Base-by-base conservation (phyloP, 2,113 vertebrate species). In the Indicator indicator region DNA sequence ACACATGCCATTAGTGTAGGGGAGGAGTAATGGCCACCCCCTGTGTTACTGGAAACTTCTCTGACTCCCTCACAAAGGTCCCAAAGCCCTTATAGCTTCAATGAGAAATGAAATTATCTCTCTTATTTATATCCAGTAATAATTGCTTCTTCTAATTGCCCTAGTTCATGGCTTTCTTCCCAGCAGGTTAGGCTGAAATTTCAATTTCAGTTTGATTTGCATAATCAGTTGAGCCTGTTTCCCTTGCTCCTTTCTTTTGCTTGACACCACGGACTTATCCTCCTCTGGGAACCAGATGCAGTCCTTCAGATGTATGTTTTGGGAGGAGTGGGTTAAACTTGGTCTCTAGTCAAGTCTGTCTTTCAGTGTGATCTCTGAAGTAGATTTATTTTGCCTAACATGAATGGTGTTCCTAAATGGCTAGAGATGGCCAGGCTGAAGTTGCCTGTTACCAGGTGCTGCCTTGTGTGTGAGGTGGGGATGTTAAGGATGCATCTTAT, bases 61-160 rank as follows among this genome's bases (percentile, higher is more conserved):
- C 50, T 62, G 24, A 50, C 62, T 86, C 65, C 0, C 0, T 75
- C 3, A 0, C 59, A 55, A 76, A 79, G 90, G 92, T 94, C 95
- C 89, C 95, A 90, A 70, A 94, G 95, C 88, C 90, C 83, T 94
- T 81, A 86, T 9, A 83, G 72, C 80, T 95, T 97, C 93, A 93
- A 46, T 84, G 91, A 94, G 79, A 94, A 93, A 81, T 44, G 30
- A 96, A 91, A 92, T 87, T 84, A 69, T 76, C 86, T 65, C 74
- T 89, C 86, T 60, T 93, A 86, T 90, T 91, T 96, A 90, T 96
- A 87, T 94, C 89, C 60, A 80, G 69, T 80, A 83, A 80, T 73
- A 79, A 86, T 75, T 92, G 83, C 83, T 96, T 78, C 88, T 90
- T 93, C 87, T 76, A 79, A 87, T 75, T 94, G 83, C 83, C 95